phyloP scores from a whole-genome alignment of 2,797 vertebrate genomes.

The Tenualosa thibaudeaui region DNA sequence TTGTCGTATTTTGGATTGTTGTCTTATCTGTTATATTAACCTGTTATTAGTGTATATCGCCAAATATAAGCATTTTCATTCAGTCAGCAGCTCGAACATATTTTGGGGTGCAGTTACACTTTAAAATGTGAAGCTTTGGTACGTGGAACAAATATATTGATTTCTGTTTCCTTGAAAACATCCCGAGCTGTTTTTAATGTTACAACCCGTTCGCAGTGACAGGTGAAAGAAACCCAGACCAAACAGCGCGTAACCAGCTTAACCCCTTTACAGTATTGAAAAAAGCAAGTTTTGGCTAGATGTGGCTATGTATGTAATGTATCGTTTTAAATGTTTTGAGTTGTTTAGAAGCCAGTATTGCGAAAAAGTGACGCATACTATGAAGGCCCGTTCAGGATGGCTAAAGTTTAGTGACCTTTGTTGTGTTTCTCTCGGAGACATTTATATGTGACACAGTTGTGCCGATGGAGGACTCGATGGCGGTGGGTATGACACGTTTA shows the following conservation, averaged over 20 bases:
- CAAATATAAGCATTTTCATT: no score
- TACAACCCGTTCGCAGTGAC: neutral
- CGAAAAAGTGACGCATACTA: neutral
- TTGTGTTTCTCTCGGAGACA: conserved; percentile 26
- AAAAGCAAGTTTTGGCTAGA: neutral
- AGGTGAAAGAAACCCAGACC: neutral
- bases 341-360: neutral
- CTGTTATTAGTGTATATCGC: no score
- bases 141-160: neutral
- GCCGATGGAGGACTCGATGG: conserved; percentile 33
- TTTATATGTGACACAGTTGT: conserved; percentile 38
- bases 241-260: neutral
- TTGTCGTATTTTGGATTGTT: no score
- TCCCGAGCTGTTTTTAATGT: neutral
- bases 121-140: no score
- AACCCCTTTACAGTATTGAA: neutral
- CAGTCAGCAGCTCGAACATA: no score
- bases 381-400: neutral
- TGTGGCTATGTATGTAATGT: neutral
- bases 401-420: neutral
- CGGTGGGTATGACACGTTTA: conserved; percentile 31
- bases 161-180: neutral
- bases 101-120: no score
- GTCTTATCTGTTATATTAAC: no score
- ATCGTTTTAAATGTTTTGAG: neutral